Percentiles rank a stretch among this genome's conserved stretches.
Evolutionary conservation across 2,113 vertebrate species (phyloP).

Genomic region (Nothobranchius kuhntae): DNA sequence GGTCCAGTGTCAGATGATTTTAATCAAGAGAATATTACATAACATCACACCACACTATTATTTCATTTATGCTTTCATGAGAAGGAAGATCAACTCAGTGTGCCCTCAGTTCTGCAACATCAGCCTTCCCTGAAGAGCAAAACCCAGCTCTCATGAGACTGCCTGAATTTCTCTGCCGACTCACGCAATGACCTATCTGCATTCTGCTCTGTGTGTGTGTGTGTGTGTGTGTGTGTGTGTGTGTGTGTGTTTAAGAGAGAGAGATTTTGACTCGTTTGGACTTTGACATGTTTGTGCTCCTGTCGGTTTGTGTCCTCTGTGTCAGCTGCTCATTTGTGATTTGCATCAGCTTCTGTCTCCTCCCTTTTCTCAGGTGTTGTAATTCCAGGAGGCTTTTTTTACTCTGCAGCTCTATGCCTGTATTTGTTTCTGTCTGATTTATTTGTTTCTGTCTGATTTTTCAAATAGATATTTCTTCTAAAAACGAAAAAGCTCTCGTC

Average conservation of each 20-base stretch:
- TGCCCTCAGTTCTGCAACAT: conserved; percentile 24
- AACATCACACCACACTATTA: neutral
- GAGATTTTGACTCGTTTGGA: conserved; percentile 2
- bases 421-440: too few relatives aligned
- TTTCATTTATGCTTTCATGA: too few relatives aligned
- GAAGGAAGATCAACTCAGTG: neutral
- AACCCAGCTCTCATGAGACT: conserved; percentile 60
- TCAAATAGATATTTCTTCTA: too few relatives aligned
- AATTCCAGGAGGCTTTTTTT: neutral
- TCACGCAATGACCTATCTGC: conserved; percentile 34
- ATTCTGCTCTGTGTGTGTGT: conserved; percentile 19
- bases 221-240: conserved; percentile 24
- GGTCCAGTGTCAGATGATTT: conserved; percentile 17
- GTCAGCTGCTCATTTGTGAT: conserved; percentile 23
- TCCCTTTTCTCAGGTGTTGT: conserved; percentile 5
- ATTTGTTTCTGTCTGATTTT: too few relatives aligned
- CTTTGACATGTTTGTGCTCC: conserved; percentile 41
- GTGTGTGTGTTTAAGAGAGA: conserved; percentile 1
- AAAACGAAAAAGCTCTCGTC: neutral
- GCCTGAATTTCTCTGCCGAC: conserved; percentile 30
- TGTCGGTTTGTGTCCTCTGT: conserved; percentile 25
- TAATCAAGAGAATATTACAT: conserved; percentile 14
- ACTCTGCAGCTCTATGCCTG: too few relatives aligned
- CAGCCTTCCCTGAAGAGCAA: conserved; percentile 57
- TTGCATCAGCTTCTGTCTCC: conserved; percentile 22